Evolutionary conservation across 2,797 vertebrate species (phyloP).

Genomic region (Takifugu rubripes): DNA sequence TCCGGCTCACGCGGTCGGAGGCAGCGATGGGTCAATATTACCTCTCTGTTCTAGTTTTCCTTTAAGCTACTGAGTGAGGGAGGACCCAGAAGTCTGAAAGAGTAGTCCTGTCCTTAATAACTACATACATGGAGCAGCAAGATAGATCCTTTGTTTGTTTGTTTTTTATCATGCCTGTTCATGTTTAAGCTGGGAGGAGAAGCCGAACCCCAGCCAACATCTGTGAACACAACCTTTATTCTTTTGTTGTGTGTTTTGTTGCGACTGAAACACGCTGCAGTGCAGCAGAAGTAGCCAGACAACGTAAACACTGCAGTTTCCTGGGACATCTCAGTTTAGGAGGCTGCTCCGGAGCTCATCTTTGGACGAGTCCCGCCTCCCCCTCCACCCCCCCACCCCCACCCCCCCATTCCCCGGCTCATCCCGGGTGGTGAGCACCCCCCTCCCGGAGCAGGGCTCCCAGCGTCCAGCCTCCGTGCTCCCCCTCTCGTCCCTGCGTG

Average conservation of each 20-base stretch:
- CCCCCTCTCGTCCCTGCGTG: constrained; percentile 1
- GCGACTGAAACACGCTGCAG: constrained; percentile 33
- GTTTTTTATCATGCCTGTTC: no score
- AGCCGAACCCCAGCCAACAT: no score
- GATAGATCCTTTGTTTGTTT: no score
- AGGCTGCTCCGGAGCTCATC: not conserved
- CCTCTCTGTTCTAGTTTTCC: not conserved
- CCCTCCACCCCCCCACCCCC: constrained; percentile 2
- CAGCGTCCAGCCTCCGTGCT: constrained; percentile 26
- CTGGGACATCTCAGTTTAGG: not conserved
- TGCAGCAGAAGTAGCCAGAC: constrained; percentile 32
- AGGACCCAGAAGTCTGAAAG: no score
- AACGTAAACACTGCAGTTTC: not conserved
- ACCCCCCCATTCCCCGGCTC: constrained; percentile 15
- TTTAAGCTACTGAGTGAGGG: no score
- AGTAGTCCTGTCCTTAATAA: no score
- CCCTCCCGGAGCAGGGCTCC: constrained; percentile 7
- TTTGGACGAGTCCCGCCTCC: not conserved
- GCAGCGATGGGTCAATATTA: not conserved
- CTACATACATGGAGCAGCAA: no score
- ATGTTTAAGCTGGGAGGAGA: no score
- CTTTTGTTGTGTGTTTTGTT: not conserved
- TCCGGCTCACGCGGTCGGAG: constrained; percentile 23
- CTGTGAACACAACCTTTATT: no score
- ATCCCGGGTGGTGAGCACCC: no score